These are phyloP conservation scores for Corythornis vintsioides DNA, from an alignment of 2,113 vertebrate species.

Conservation along the genomic window DNA sequence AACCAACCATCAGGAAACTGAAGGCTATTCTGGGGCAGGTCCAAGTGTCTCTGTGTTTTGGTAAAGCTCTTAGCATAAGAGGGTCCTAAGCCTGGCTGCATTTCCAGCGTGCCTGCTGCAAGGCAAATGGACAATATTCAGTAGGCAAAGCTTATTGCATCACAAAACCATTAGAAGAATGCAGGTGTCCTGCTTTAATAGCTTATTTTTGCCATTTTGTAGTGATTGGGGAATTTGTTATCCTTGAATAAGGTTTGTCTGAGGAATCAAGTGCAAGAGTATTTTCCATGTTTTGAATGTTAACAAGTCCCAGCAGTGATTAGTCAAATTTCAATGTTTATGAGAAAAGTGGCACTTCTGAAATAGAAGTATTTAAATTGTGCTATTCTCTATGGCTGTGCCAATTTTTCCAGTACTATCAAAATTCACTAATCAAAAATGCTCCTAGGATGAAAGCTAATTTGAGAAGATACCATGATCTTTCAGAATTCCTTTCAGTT, in stretches of 20 bases:
- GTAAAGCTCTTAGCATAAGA: neutral
- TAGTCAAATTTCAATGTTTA: conserved; percentile 37
- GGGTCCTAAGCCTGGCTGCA: neutral
- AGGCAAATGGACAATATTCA: neutral
- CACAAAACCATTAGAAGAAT: neutral
- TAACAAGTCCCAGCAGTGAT: conserved; percentile 1
- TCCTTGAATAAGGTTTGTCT: neutral
- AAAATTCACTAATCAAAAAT: conserved; percentile 31
- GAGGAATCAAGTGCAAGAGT: neutral
- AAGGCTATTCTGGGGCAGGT: neutral
- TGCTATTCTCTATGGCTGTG: conserved; percentile 37
- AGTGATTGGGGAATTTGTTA: neutral
- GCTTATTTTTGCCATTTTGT: neutral
- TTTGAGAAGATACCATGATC: neutral
- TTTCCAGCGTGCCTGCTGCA: neutral
- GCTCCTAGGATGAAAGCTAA: neutral
- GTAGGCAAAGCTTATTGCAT: neutral
- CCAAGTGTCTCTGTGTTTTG: neutral
- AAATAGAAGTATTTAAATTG: conserved; percentile 27
- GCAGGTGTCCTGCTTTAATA: neutral
- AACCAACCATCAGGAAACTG: neutral
- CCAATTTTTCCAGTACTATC: conserved; percentile 18
- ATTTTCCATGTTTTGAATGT: neutral
- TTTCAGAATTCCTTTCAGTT: neutral
- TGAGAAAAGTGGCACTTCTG: conserved; percentile 49